Conservation (phyloP, 2,113 vertebrate species). For the Spilogale gracilis region DNA sequence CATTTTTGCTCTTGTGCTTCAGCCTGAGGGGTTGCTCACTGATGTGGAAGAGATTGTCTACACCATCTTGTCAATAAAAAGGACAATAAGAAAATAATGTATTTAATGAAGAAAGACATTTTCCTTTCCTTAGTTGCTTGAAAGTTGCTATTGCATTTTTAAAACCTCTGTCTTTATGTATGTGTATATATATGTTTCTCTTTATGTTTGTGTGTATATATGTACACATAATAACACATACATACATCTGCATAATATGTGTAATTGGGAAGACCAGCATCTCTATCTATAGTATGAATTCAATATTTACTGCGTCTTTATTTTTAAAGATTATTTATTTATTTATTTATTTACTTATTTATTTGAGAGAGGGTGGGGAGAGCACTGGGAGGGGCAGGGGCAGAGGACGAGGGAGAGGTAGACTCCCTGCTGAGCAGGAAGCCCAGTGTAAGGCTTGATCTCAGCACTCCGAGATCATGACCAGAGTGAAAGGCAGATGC, state of each 20-base stretch:
- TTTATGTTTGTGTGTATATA: rapidly evolving
- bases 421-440: neutral
- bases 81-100: conserved; percentile 32
- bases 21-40: conserved; percentile 69
- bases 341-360: neutral
- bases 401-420: neutral
- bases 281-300: neutral
- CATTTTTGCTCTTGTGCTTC: conserved; percentile 46
- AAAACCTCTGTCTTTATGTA: neutral
- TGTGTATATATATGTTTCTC: neutral
- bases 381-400: neutral
- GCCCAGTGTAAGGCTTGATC: neutral
- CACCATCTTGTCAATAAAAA: conserved; percentile 37
- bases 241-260: neutral
- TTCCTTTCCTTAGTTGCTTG: neutral
- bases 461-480: neutral
- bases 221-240: too few relatives aligned
- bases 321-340: neutral
- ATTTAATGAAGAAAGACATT: neutral
- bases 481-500: neutral
- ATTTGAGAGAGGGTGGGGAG: neutral
- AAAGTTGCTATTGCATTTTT: neutral
- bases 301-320: neutral
- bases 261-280: neutral
- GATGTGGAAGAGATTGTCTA: conserved; percentile 69